Evolutionary conservation across 2,888 invertebrate species (phyloP), one percentile per base, ranked within the genome.

Genomic region (Anticlea derivata): DNA sequence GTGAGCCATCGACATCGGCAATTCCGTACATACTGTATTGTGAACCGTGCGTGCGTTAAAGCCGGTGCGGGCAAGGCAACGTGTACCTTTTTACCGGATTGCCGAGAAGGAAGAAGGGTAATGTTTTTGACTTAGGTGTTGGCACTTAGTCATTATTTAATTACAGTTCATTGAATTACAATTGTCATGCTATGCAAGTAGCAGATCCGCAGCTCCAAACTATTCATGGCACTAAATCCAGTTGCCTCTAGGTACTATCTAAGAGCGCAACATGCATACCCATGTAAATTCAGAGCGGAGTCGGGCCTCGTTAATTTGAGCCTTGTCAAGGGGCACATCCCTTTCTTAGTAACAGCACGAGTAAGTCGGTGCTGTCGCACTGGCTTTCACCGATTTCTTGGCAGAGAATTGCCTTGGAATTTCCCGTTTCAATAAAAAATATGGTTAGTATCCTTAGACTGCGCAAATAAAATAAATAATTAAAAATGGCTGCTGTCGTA

Each of bases 301-400:
- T 73, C 71, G 66, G 70, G 72, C 58, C 78, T 84, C 84, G 84
- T 88, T 88, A 87, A 87, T 87, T 84, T 78, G 78, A 74, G 72
- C 61, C 80, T 81, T 86, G 87, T 87, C 86, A 82, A 75, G 76
- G 66, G 75, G 85, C 68, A 84, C 86, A 83, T 82, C 86, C 88
- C 86, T 81, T 87, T 86, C 86, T 85, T 80, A 74, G 87, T 86
- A 79, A 79, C 31, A 51, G 43, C 11, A 38, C 17, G 24, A 30
- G 44, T 20, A 49, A 44, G 71, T 67, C 70, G 60, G 65, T 68
- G 66, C 64, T 51, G 45, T 52, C 56, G 49, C 44, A 24, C 53
- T 56, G 48, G 55, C 71, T 70, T 72, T 69, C 65, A 66, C 65
- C 66, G 68, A 69, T 68, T 72, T 59, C 74, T 74, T 71, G 61